Base-by-base conservation (phyloP, 53 echinoderm and acorn worm species). In the Apostichopus leukothele region DNA sequence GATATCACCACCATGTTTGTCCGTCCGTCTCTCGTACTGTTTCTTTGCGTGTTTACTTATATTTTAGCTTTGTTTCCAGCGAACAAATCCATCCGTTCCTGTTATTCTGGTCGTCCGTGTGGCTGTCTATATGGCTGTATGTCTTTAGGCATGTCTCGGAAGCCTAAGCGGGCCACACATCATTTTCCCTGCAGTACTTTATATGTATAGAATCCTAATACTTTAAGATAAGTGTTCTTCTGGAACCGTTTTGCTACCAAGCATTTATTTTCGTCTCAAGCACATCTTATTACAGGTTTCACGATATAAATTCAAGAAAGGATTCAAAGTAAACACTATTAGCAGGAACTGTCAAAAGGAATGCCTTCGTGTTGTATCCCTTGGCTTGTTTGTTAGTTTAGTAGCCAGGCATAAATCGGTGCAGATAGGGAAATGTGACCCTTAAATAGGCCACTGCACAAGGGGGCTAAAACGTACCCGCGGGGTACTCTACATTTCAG, bases 381-480 rank as follows among this genome's bases (percentile, higher is more conserved):
- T 6, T 53, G 11, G 8, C 60, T 50, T 81, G 60, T 81, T 81
- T 81, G 81, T 59, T 81, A 21, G 81, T 81, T 81, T 81, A 81
- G 81, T 81, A 6, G 21, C 81, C 1, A 54, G 54, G 81, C 7
- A 16, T 81, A 54, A 10, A 81, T 53, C 23, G 21, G 54, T 81
- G n/a, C 25, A 81, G 11, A 23, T 81, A 59, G 60, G 11, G 81
- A 81, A 53, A 81, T 59, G 81, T 81, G 81, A 81, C 81, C 81
- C 81, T 59, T 57, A 81, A 81, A 59, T 81, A 81, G 81, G 81
- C 81, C 81, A 81, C 60, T 81, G 60, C 60, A 54, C 81, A 54
- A 81, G 60, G 60, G 39, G 19, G 81, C 55, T 81, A 57, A 20
- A 59, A 81, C 54, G 19, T 54, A 81, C 81, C 81, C 81, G 81